Base-by-base conservation (phyloP, 35 echinoderm and acorn worm species). In the Lytechinus variegatus region DNA sequence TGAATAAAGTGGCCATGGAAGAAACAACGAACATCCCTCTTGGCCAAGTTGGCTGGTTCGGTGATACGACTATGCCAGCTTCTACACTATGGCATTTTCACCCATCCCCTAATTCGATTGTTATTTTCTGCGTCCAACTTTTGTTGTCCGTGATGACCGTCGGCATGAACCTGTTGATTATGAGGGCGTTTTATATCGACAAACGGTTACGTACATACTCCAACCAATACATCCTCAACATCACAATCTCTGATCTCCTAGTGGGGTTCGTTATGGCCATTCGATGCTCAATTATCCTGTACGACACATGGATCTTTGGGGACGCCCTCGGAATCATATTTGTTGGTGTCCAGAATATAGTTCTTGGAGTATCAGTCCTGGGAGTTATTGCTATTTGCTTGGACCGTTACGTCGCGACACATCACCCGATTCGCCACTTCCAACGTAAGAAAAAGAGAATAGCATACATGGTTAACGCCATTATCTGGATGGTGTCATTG, bases 391-490 rank as follows among this genome's bases (percentile, higher is more conserved):
- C 86, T 24, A 96, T 96, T 54, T 96, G 95, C 51, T 87, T 94
- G 29, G 95, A 96, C 54, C 95, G 95, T 54, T 96, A 96, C 54
- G 54, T 94, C 86, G 95, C 95, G 9, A 96, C 91, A n/a, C 13
- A 52, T 27, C 27, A 96, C 54, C 95, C 95, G 11, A 33, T 96
- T 16, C 28, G 16, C 29, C 95, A 96, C 33, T 91, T 33, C 53
- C 92, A 79, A 54, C 5, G 19, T 28, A 57, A 87, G 28, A 94
- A 27, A 4, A 96, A 89, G 10, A 16, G 16, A 61, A 9, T 57
- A 10, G 95, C 95, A 29, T 9, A 28, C 11, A 53, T 96, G 4
- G 24, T 66, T 9, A 96, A 92, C 51, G 28, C n/a, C 16, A 27
- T 96, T 29, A 71, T 89, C 55, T 96, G 95, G 95, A 16, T 57